Evolutionary conservation across 2,888 invertebrate species (phyloP), one percentile per base, ranked within the genome.

Genomic region (Acleris sparsana): DNA sequence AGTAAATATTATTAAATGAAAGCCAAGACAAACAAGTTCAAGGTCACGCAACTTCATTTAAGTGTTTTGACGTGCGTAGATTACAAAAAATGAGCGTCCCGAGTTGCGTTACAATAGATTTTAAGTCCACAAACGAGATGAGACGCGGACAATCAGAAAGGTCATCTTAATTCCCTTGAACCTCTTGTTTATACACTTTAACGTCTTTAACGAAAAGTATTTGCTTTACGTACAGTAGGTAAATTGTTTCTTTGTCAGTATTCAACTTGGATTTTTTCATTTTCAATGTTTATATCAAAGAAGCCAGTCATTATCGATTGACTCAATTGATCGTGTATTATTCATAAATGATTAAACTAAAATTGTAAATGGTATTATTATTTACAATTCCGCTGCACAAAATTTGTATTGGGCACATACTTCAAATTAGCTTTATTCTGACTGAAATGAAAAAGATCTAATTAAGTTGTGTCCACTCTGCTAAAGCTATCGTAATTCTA

Each of bases 131-230:
- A 77, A 80, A 78, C 72, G 72, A 74, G 86, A 86, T 86, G 84
- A 74, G 86, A 89, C 88, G 88, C 85, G 82, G 82, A 83, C 80
- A 86, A 87, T 87, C 88, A 75, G 72, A 83, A 83, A 91, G 91
- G 92, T 87, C 86, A 90, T 89, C 89, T 82, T 17, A 68, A 70
- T 73, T 77, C 72, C 90, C 92, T 90, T 91, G 88, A 90, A 90
- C 89, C 78, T 75, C 75, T 75, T 80, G 79, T 83, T 87, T 87
- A 83, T 48, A 17, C 57, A 39, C 25, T 53, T 53, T 25, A 39
- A 59, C 57, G 33, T 33, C 3, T 33, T 9, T 3, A 33, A 53
- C 22, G 48, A 59, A 53, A 53, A 29, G 62, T 61, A 33, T 4
- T 39, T 11, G 44, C 7, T 33, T 33, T 33, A 44, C 11, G 25